These are phyloP conservation scores for Tenthredo mesomela DNA, from an alignment of 2,888 invertebrate species.

Conservation along the genomic window DNA sequence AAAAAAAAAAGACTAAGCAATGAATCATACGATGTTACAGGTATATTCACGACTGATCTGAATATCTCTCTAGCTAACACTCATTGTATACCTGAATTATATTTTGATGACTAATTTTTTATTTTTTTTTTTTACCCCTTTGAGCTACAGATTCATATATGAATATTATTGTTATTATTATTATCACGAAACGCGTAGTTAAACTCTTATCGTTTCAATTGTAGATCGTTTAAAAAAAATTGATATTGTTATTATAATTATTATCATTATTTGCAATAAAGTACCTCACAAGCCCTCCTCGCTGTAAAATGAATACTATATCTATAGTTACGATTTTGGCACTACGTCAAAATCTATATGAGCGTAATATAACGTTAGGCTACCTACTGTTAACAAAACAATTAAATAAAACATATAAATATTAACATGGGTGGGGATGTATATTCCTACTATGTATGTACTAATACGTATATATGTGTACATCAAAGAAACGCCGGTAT, in stretches of 20 bases:
- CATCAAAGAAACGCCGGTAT: neutral
- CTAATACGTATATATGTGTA: neutral
- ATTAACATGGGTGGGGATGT: neutral
- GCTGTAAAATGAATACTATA: neutral
- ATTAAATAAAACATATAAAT: neutral
- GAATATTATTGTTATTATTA: neutral
- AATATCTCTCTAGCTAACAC: neutral
- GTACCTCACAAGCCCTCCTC: neutral
- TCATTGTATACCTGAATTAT: neutral
- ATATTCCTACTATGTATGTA: neutral
- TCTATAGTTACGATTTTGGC: neutral
- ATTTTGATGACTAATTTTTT: neutral
- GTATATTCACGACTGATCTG: neutral
- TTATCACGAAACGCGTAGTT: neutral
- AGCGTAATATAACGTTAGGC: neutral
- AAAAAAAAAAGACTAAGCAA: neutral
- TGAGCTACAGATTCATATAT: neutral
- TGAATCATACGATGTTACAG: neutral
- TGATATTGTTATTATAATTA: neutral
- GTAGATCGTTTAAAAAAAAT: neutral
- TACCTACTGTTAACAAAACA: slow-evolving; percentile 30
- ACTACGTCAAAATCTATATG: neutral
- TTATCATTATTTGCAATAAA: neutral
- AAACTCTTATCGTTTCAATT: neutral
- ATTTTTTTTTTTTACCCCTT: neutral